phyloP scores from a whole-genome alignment of 2,113 vertebrate genomes.

The Lampris incognitus region DNA sequence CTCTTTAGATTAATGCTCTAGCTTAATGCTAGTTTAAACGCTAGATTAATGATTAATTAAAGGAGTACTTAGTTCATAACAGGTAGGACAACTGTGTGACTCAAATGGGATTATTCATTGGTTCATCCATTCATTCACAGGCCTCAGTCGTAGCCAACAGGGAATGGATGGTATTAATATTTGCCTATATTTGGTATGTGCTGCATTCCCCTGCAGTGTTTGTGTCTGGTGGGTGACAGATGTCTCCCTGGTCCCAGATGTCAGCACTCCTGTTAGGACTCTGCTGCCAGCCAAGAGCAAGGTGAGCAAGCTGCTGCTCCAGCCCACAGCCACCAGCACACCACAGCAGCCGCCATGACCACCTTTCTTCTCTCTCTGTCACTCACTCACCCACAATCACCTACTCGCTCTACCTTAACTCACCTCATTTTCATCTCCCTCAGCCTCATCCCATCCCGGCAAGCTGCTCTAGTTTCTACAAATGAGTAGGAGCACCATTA shows the following conservation, averaged over 20 bases:
- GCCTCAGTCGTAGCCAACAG: slow-evolving; percentile 17
- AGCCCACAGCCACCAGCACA: background rate
- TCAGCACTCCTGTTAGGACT: slow-evolving; percentile 32
- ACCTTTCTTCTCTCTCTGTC: slow-evolving; percentile 14
- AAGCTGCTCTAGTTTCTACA: slow-evolving; percentile 30
- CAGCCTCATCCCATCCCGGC: slow-evolving; percentile 1
- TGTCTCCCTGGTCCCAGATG: slow-evolving; percentile 31
- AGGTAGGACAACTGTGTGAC: too few relatives aligned
- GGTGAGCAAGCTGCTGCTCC: slow-evolving; percentile 4
- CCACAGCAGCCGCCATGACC: slow-evolving; percentile 1
- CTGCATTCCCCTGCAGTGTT: slow-evolving; percentile 1
- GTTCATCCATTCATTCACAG: slow-evolving; percentile 37
- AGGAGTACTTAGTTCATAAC: too few relatives aligned
- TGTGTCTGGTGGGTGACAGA: slow-evolving; percentile 25
- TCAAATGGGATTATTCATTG: slow-evolving; percentile 1
- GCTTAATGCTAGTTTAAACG: too few relatives aligned
- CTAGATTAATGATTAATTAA: too few relatives aligned
- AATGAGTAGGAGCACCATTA: slow-evolving; percentile 15
- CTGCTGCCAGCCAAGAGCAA: slow-evolving; percentile 14
- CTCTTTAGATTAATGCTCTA: background rate
- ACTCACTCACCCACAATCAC: background rate
- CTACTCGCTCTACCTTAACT: background rate
- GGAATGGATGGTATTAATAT: slow-evolving; percentile 42
- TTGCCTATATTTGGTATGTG: slow-evolving; percentile 40
- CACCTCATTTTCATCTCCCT: slow-evolving; percentile 9